Percentiles rank a stretch among this genome's conserved stretches.
Evolutionary conservation across 2,113 vertebrate genomes (phyloP).

Genomic region (Ornithorhynchus anatinus): DNA sequence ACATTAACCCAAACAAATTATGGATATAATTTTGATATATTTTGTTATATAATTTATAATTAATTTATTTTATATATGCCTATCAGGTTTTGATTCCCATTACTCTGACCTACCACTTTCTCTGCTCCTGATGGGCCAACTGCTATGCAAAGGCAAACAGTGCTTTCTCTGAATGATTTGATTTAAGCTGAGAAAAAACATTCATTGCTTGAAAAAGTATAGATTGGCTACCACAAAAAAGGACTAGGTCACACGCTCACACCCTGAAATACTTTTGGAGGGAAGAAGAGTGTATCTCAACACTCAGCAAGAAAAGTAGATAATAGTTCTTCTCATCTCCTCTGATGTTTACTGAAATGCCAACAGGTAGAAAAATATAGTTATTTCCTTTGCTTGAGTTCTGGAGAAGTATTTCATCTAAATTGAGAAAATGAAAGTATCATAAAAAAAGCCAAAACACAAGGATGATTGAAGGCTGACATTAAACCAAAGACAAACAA

Average conservation of each 20-base stretch:
- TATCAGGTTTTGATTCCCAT: not conserved
- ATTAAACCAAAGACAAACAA: conserved; percentile 15
- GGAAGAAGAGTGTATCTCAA: not conserved
- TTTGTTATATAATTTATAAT: not conserved
- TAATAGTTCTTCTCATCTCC: not conserved
- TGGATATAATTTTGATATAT: too few species aligned
- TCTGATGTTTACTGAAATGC: conserved; percentile 9
- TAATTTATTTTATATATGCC: not conserved
- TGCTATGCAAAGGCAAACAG: not conserved
- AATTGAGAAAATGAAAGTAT: not conserved
- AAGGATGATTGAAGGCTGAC: not conserved
- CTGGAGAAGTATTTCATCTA: conserved; percentile 21
- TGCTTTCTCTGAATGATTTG: not conserved
- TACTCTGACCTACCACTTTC: not conserved
- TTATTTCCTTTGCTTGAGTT: conserved; percentile 12
- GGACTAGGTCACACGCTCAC: not conserved
- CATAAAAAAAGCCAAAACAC: conserved; percentile 1
- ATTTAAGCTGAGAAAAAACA: not conserved
- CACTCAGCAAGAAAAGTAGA: not conserved
- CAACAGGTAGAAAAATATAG: conserved; percentile 12
- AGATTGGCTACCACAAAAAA: not conserved
- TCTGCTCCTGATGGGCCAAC: not conserved
- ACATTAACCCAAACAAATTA: too few species aligned
- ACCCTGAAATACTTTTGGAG: not conserved
- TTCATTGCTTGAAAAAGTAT: not conserved